Base-by-base conservation (phyloP, 2,113 vertebrate species). In the Rostratula benghalensis region DNA sequence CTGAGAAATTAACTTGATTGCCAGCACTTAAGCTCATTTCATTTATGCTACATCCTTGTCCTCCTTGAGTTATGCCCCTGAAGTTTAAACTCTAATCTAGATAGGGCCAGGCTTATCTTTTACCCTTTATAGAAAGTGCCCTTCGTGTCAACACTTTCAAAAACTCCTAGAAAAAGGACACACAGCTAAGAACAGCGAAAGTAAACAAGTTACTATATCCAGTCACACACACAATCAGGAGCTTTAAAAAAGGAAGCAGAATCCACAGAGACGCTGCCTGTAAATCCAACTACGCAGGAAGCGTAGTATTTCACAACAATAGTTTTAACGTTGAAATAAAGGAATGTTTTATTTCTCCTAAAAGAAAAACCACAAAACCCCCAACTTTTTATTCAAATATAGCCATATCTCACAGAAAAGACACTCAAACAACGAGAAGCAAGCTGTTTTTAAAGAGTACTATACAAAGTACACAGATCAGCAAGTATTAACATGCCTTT, bases 1-100 rank as follows among this genome's bases (percentile, higher is more conserved):
- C 86, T 39, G n/a, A 92, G 63, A 69, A 96, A 91, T 93, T 89
- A 94, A 74, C 67, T 83, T 89, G 83, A 94, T 91, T 95, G 83
- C 77, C 54, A 74, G 78, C 51, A 83, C 81, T 90, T 67, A 50
- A 87, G 86, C 65, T 80, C n/a, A 51, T 85, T 96, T 94, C 65
- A 65, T 89, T 93, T 77, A 65, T 21, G 3, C 69, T 67, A 76
- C 45, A 73, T 41, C 67, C 60, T 89, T 83, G 45, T 79, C 46
- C 70, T 89, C 75, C 45, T 59, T 45, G 27, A 93, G 64, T 76
- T 89, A 78, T 73, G 50, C 24, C 81, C 41, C 69, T 67, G 41
- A 94, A 87, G 45, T 92, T 92, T 87, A 37, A 93, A 87, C 27
- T 43, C 35, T 83, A 43, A 93, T 76, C 81, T 63, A 84, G 53